A percentile compares a stretch with the other conserved stretches of the same genome.
Conservation (phyloP, 2,888 invertebrate species). For the Dicycla oo region DNA sequence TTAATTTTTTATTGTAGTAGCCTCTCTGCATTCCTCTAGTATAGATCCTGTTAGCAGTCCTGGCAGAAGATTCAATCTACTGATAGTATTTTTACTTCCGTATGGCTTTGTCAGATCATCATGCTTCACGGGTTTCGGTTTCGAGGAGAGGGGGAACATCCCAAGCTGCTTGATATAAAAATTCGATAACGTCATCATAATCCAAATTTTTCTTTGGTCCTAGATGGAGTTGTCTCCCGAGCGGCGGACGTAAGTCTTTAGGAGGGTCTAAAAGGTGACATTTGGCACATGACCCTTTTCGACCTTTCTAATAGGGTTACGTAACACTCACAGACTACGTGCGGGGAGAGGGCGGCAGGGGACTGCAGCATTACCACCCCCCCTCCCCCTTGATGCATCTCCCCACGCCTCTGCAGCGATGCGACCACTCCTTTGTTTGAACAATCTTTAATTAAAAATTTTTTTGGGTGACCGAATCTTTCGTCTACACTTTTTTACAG, state of each 20-base stretch:
- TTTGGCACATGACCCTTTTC: neutral
- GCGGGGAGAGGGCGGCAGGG: neutral
- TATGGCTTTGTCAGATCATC: neutral
- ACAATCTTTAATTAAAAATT: neutral
- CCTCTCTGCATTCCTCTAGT: neutral
- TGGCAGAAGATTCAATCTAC: neutral
- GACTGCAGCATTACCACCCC: neutral
- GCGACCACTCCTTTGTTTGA: neutral
- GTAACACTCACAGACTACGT: neutral
- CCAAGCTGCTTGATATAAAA: neutral
- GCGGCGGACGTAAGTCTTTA: neutral
- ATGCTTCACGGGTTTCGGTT: no score
- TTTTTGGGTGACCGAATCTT: neutral
- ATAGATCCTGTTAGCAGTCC: neutral
- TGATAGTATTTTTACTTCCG: no score
- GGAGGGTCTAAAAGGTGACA: neutral
- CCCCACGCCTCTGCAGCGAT: neutral
- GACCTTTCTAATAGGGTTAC: neutral
- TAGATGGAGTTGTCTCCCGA: slow-evolving; percentile 7
- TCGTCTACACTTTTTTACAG: neutral
- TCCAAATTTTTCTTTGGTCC: neutral
- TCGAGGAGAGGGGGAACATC: neutral
- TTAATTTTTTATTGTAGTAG: neutral
- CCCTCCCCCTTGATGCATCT: neutral
- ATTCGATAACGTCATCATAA: neutral